These are phyloP conservation scores for Pseudorhombus dupliciocellatus DNA, from an alignment of 2,113 vertebrate species.

Conservation along the genomic window DNA sequence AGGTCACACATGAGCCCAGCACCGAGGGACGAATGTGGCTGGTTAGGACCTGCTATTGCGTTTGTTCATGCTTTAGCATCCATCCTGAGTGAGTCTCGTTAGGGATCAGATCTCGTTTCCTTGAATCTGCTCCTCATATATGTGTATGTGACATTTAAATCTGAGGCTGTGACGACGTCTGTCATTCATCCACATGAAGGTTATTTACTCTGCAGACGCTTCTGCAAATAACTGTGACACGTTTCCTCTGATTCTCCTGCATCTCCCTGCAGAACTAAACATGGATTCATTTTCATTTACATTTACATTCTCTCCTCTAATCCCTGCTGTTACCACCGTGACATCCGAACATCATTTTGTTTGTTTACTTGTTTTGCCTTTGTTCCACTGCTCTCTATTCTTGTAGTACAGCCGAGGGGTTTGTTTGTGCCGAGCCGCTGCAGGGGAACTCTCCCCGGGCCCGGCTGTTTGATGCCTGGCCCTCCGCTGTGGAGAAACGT, in stretches of 20 bases:
- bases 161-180: too few species aligned
- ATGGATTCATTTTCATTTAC: slow-evolving; percentile 65
- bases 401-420: slow-evolving; percentile 71
- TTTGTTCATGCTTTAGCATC: too few species aligned
- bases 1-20: too few species aligned
- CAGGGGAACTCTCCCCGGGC: slow-evolving; percentile 9
- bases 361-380: slow-evolving; percentile 77
- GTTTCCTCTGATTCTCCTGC: slow-evolving; percentile 14
- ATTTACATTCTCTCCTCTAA: slow-evolving; percentile 57
- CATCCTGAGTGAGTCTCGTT: too few species aligned
- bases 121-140: too few species aligned
- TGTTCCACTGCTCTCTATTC: slow-evolving; percentile 76
- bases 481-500: slow-evolving; percentile 1
- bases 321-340: slow-evolving; percentile 31
- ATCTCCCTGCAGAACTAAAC: slow-evolving; percentile 42
- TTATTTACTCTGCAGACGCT: slow-evolving; percentile 34
- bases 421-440: slow-evolving; percentile 76
- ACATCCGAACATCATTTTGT: slow-evolving; percentile 75
- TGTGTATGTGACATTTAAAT: too few species aligned
- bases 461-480: slow-evolving; percentile 65
- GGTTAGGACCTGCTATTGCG: too few species aligned
- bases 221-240: slow-evolving; percentile 57
- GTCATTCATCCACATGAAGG: slow-evolving; percentile 40
- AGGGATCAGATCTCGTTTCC: too few species aligned
- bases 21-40: too few species aligned